Evolutionary conservation across 2,888 invertebrate genomes (phyloP).

Genomic region (Sinotaia quadrata): DNA sequence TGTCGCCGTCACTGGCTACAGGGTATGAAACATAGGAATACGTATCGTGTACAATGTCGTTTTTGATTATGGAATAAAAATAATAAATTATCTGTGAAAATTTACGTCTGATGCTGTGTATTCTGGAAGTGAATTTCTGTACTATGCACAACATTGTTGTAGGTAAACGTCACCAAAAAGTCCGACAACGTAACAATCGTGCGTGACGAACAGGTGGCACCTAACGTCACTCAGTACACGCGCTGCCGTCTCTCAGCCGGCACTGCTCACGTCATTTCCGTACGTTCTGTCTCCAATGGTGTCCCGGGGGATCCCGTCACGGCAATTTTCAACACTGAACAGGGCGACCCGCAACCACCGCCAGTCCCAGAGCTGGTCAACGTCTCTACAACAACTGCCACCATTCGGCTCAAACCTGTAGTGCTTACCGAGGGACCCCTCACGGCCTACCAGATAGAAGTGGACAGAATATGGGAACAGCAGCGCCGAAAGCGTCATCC

Average conservation of each 20-base stretch:
- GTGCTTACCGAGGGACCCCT: conserved; percentile 86
- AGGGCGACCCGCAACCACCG: conserved; percentile 81
- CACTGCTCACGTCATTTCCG: conserved; percentile 82
- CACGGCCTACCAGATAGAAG: conserved; percentile 81
- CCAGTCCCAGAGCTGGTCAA: conserved; percentile 79
- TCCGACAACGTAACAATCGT: too few species aligned
- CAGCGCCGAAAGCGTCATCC: conserved; percentile 71
- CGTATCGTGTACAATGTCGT: too few species aligned
- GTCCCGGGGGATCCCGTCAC: conserved; percentile 2
- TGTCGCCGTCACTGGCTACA: conserved; percentile 73
- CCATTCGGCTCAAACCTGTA: conserved; percentile 80
- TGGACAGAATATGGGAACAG: conserved; percentile 75
- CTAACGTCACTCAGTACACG: conserved; percentile 13
- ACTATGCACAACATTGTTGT: too few species aligned
- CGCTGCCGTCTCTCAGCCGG: conserved; percentile 79
- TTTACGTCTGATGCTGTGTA: too few species aligned
- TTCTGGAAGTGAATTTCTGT: too few species aligned
- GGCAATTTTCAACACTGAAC: conserved; percentile 67
- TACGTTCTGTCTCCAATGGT: conserved; percentile 67
- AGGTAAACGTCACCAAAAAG: too few species aligned
- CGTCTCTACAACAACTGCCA: conserved; percentile 78
- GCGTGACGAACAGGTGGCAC: conserved; percentile 4
- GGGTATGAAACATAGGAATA: conserved; percentile 30
- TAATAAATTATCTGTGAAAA: too few species aligned
- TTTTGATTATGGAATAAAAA: too few species aligned